Conservation (phyloP, 2,113 vertebrate species). For the Coturnix japonica region DNA sequence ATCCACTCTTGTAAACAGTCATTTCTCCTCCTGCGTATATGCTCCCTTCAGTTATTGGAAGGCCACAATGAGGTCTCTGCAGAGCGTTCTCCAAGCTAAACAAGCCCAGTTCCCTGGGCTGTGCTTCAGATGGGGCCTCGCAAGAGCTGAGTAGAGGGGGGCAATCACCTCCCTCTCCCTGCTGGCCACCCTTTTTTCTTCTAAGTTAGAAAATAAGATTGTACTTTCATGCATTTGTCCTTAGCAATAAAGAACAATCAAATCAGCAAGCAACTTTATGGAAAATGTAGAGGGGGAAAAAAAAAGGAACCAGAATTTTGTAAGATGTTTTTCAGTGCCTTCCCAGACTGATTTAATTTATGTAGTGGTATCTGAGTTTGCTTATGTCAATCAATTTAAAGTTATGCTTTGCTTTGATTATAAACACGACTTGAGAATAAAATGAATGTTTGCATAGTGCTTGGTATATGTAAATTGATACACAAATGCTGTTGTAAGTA, state of each 20-base stretch:
- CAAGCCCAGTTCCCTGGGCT: no score
- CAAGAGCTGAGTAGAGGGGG: no score
- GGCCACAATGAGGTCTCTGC: no score
- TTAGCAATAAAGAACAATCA: neutral
- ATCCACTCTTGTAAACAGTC: no score
- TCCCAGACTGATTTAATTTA: neutral
- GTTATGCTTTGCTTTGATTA: conserved; percentile 49
- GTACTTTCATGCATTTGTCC: neutral
- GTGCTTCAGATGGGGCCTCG: no score
- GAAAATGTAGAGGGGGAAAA: neutral
- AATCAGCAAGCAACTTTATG: neutral
- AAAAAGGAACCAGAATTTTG: neutral
- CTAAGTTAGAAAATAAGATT: neutral
- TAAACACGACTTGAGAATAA: conserved; percentile 11
- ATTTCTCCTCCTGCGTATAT: no score
- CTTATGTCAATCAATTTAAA: conserved; percentile 47
- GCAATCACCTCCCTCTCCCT: no score
- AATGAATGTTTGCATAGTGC: conserved; percentile 37
- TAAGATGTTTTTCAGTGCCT: neutral
- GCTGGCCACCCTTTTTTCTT: no score
- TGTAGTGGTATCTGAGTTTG: conserved; percentile 8
- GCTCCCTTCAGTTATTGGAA: no score
- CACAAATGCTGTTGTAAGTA: conserved; percentile 34
- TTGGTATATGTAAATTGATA: conserved; percentile 42
- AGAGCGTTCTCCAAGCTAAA: no score